These are phyloP conservation scores for Argentina silus DNA, from an alignment of 2,797 vertebrate genomes.

Conservation along the genomic window DNA sequence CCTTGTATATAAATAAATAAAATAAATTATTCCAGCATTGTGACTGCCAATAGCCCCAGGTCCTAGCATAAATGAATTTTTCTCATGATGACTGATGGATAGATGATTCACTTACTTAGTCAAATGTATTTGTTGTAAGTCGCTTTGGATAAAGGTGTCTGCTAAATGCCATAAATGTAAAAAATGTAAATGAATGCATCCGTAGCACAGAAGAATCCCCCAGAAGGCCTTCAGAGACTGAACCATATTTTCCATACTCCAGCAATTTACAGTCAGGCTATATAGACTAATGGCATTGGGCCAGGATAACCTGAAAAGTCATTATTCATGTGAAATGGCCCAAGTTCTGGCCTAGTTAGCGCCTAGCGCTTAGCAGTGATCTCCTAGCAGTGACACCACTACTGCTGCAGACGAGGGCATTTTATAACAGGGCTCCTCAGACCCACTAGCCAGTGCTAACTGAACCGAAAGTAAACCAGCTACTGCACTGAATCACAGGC, in stretches of 20 bases:
- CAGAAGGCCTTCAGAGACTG: neutral
- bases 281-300: slow-evolving; percentile 51
- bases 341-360: slow-evolving; percentile 68
- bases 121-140: no score
- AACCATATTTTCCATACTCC: slow-evolving; percentile 58
- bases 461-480: slow-evolving; percentile 79
- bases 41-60: no score
- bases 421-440: slow-evolving; percentile 71
- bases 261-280: slow-evolving; percentile 58
- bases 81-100: no score
- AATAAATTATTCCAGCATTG: no score
- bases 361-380: slow-evolving; percentile 48
- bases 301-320: slow-evolving; percentile 62
- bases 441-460: slow-evolving; percentile 72
- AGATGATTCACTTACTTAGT: no score
- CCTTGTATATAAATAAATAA: no score
- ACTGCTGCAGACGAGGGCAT: slow-evolving; percentile 56
- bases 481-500: slow-evolving; percentile 70
- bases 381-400: slow-evolving; percentile 38
- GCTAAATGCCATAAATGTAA: no score
- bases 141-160: no score
- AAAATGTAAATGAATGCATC: no score
- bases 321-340: slow-evolving; percentile 76
- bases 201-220: no score
- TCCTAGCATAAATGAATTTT: no score